Percentiles rank a stretch among this genome's conserved stretches.
Conservation (phyloP, 2,113 vertebrate genomes). For the Mastomys coucha region DNA sequence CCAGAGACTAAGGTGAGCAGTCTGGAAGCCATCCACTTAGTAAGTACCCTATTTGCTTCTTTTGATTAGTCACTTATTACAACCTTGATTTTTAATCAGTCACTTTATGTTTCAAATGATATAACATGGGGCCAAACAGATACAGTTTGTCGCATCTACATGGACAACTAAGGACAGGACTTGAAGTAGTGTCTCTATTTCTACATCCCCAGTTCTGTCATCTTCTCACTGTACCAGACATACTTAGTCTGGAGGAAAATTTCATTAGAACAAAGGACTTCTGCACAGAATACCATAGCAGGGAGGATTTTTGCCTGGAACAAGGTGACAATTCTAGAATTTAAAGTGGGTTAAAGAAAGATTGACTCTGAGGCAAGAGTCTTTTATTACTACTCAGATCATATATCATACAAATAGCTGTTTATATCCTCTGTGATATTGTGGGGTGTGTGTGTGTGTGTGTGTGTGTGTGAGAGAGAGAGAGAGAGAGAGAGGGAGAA, state of each 20-base stretch:
- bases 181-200: not conserved
- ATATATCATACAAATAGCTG: not conserved
- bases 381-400: not conserved
- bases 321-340: constrained; percentile 35
- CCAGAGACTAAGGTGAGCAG: not conserved
- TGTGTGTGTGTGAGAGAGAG: not conserved
- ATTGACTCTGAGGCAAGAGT: not conserved
- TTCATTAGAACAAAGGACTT: constrained; percentile 39
- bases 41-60: not conserved
- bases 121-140: not conserved
- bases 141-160: not conserved
- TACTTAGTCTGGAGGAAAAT: constrained; percentile 31
- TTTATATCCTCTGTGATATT: not conserved
- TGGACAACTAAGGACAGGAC: not conserved
- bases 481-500: too few species aligned
- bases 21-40: not conserved
- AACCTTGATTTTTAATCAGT: not conserved
- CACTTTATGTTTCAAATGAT: not conserved
- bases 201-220: not conserved
- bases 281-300: not conserved
- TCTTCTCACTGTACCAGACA: not conserved
- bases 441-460: too few species aligned
- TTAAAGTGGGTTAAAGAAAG: constrained; percentile 27
- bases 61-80: constrained; percentile 28
- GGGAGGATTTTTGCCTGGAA: not conserved